A percentile compares a stretch with the other conserved stretches of the same genome.
phyloP scores from a whole-genome alignment of 2,113 vertebrate genomes.

The Circaetus cinerascens region DNA sequence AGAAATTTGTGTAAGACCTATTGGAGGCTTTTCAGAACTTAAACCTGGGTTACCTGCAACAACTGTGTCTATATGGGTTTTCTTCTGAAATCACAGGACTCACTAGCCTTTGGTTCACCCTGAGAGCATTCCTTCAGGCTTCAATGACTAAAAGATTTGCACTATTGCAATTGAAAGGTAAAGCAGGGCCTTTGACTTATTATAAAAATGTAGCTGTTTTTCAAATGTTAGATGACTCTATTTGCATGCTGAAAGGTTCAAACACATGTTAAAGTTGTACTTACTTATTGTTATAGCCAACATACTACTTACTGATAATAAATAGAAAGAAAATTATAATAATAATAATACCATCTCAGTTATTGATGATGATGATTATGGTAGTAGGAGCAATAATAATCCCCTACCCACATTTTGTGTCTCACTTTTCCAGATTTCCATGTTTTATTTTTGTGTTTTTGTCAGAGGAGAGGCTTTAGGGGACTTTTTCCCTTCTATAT shows the following conservation, averaged over 20 bases:
- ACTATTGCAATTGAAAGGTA: background rate
- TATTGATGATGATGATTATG: background rate
- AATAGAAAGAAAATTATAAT: background rate
- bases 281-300: background rate
- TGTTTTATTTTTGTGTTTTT: background rate
- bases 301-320: background rate
- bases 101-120: background rate
- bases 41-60: background rate
- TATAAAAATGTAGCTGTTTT: background rate
- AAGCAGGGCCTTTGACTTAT: background rate
- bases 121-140: background rate
- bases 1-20: background rate
- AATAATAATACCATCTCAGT: background rate
- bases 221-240: background rate
- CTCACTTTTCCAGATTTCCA: background rate
- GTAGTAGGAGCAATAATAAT: background rate
- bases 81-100: background rate
- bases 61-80: background rate
- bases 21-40: background rate
- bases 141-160: background rate
- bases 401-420: background rate
- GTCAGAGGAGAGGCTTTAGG: background rate
- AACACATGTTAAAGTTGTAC: background rate
- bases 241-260: background rate
- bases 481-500: background rate